Evolutionary conservation across 2,888 invertebrate species (phyloP), one percentile per base, ranked within the genome.

Genomic region (Notodonta dromedarius): DNA sequence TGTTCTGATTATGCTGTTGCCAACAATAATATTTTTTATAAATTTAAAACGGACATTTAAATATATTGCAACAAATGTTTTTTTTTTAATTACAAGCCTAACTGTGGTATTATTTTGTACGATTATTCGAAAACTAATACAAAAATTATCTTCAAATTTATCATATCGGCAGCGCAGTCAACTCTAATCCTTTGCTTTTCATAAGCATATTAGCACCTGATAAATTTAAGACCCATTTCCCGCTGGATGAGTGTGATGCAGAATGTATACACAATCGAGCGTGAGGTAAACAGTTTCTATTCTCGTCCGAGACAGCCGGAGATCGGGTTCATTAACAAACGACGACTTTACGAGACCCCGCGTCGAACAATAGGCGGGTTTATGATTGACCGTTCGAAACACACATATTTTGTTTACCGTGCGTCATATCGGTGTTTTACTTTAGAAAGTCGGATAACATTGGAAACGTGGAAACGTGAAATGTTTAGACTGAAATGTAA

Each of bases 221-320:
- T 82, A 81, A 86, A 86, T 87, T 82, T 83, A 81, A 82, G 79
- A 80, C 74, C 80, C 76, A 84, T 83, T 80, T 73, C 72, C 70
- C 64, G 51, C 66, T 67, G 66, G 70, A 73, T 71, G 80, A 77
- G 78, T 79, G 78, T 76, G 78, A 80, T 78, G 80, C 63, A 78
- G 74, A 78, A 76, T 73, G 76, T 82, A 76, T 77, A 82, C 77
- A 70, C 69, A 65, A 63, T 69, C 65, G 69, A 69, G 72, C 79
- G 78, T 79, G 69, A 65, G 73, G 84, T 87, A 90, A 90, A 89
- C 88, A 86, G 68, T 70, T 71, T 78, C 88, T 91, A 91, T 91
- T 91, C 84, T 84, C 73, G 81, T 75, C 69, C 65, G 65, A 63
- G 71, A 76, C 74, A 74, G 74, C 74, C 62, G 71, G 70, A 66